phyloP scores from a whole-genome alignment of 2,113 vertebrate species.

The Prolemur simus region DNA sequence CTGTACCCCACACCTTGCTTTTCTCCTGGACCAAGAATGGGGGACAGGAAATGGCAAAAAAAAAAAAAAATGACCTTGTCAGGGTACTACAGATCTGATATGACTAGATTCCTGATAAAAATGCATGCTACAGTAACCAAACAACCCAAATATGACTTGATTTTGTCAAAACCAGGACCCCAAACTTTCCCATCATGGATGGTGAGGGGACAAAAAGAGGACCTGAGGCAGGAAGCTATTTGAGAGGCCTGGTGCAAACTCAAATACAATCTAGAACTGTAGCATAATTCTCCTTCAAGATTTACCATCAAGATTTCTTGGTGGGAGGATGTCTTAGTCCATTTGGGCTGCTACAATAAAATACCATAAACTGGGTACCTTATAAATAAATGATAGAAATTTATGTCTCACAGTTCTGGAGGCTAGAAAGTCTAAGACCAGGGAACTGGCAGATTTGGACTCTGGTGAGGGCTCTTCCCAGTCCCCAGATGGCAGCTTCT shows the following conservation, averaged over 20 bases:
- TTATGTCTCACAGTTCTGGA: not conserved
- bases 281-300: not conserved
- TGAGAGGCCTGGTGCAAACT: not conserved
- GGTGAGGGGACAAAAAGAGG: not conserved
- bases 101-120: not conserved
- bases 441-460: not conserved
- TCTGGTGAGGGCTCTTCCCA: not conserved
- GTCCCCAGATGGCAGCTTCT: not conserved
- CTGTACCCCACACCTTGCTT: not conserved
- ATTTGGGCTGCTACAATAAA: not conserved
- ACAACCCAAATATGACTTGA: not conserved
- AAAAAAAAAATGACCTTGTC: too few relatives aligned
- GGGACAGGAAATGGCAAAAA: not conserved
- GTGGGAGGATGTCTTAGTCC: not conserved
- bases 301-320: not conserved
- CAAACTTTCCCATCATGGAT: not conserved
- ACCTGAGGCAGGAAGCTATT: accelerated
- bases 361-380: not conserved
- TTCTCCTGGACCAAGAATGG: not conserved
- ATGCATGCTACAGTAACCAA: not conserved
- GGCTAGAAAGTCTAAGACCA: not conserved
- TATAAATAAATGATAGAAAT: not conserved
- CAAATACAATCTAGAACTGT: not conserved
- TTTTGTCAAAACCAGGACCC: not conserved
- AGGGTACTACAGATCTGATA: not conserved